phyloP scores from a whole-genome alignment of 2,888 invertebrate species.

The Aleiodes leptofemur region DNA sequence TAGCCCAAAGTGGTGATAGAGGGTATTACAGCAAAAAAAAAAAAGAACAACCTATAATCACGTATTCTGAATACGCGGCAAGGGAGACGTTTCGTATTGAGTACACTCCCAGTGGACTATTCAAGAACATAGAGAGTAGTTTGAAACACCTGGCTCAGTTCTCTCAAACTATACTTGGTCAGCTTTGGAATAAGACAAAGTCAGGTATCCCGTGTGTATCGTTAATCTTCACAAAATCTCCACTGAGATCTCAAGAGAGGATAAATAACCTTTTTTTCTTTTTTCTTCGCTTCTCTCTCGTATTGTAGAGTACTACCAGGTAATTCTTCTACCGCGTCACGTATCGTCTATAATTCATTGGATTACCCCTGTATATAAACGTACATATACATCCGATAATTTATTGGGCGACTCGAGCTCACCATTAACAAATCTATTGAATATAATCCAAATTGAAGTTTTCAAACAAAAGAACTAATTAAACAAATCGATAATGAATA shows the following conservation, averaged over 20 bases:
- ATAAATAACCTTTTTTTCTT: constrained; percentile 31
- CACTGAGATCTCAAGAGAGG: constrained; percentile 35
- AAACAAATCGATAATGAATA: too few species aligned
- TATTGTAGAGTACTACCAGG: constrained; percentile 38
- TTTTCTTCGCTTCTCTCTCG: not conserved
- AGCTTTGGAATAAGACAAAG: constrained; percentile 37
- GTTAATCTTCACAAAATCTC: constrained; percentile 53
- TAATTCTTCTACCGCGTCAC: constrained; percentile 28
- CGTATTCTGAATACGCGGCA: constrained; percentile 48
- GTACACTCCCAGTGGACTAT: constrained; percentile 54
- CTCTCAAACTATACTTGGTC: constrained; percentile 30
- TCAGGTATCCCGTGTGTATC: constrained; percentile 52
- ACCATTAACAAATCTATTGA: too few species aligned
- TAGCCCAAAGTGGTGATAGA: not conserved
- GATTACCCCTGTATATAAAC: not conserved
- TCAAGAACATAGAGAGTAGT: constrained; percentile 53
- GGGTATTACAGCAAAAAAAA: not conserved
- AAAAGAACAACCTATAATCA: constrained; percentile 36
- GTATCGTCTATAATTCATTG: constrained; percentile 26
- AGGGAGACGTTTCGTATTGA: constrained; percentile 51
- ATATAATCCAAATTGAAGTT: too few species aligned
- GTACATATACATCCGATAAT: too few species aligned
- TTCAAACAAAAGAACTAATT: too few species aligned
- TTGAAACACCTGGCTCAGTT: constrained; percentile 57
- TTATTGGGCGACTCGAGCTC: too few species aligned